phyloP scores from a whole-genome alignment of 2,113 vertebrate species.

The Perca fluviatilis region DNA sequence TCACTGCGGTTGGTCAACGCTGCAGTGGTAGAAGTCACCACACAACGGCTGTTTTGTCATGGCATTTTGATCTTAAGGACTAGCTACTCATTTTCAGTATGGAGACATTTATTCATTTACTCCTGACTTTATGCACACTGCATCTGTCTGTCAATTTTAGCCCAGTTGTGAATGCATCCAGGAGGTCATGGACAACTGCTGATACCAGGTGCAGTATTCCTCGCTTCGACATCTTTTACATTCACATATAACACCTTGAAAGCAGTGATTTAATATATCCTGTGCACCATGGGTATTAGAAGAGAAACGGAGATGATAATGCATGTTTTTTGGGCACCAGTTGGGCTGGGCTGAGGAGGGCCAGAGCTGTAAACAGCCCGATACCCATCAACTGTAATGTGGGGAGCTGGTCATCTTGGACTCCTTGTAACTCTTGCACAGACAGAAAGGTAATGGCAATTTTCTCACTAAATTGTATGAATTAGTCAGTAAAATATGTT shows the following conservation, averaged over 20 bases:
- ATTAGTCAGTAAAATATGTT: neutral
- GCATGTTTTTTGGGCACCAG: slow-evolving; percentile 14
- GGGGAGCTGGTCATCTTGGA: slow-evolving; percentile 91
- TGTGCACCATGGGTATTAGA: neutral
- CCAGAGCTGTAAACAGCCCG: slow-evolving; percentile 61
- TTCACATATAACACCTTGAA: slow-evolving; percentile 4
- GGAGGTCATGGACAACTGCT: slow-evolving; percentile 36
- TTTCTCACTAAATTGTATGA: neutral
- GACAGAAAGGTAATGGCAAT: slow-evolving; percentile 84
- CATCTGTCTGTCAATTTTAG: slow-evolving; percentile 29
- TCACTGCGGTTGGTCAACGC: slow-evolving; percentile 61
- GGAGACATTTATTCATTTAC: slow-evolving; percentile 30
- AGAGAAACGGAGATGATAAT: slow-evolving; percentile 9
- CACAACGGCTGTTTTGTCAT: slow-evolving; percentile 19
- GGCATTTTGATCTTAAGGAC: slow-evolving; percentile 9
- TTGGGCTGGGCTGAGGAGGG: slow-evolving; percentile 41
- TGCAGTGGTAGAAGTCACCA: slow-evolving; percentile 8
- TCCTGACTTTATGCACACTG: slow-evolving; percentile 52
- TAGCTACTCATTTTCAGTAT: slow-evolving; percentile 50
- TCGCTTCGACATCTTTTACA: neutral
- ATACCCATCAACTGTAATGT: slow-evolving; percentile 86
- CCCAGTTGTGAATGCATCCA: slow-evolving; percentile 23
- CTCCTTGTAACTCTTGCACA: slow-evolving; percentile 89
- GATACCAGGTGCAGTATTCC: slow-evolving; percentile 63
- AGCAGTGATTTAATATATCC: neutral